These are phyloP conservation scores for Temnopleurus reevesii DNA, from an alignment of 53 echinoderm and acorn worm genomes.

Conservation along the genomic window DNA sequence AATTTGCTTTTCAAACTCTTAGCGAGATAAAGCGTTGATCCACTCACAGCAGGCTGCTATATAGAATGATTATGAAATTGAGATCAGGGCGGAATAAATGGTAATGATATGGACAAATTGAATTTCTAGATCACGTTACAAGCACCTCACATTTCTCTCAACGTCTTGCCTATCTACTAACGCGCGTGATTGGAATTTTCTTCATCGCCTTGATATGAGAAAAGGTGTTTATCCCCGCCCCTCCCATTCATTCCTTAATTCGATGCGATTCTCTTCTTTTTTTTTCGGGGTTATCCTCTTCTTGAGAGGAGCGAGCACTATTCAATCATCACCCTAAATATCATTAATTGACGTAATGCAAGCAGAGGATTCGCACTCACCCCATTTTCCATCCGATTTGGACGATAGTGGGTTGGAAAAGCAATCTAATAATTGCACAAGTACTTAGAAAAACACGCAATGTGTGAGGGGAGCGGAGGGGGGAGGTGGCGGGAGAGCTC, in stretches of 20 bases:
- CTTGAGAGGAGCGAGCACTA: not conserved
- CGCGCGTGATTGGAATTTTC: constrained; percentile 34
- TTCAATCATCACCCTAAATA: constrained; percentile 60
- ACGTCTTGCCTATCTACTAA: not conserved
- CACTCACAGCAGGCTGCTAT: not conserved
- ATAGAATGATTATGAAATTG: constrained; percentile 33
- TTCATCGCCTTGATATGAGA: constrained; percentile 27
- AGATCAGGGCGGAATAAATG: constrained; percentile 42
- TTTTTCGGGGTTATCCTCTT: not conserved
- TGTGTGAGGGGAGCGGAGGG: not conserved
- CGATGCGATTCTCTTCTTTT: constrained; percentile 35
- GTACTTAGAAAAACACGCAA: constrained; percentile 46
- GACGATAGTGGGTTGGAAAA: constrained; percentile 47
- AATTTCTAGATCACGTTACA: constrained; percentile 53
- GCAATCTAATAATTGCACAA: constrained; percentile 56
- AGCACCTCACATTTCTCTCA: not conserved
- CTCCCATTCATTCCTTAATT: constrained; percentile 40
- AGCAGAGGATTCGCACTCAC: constrained; percentile 35
- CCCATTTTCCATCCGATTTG: constrained; percentile 50
- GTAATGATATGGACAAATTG: constrained; percentile 56
- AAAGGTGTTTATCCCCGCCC: constrained; percentile 38
- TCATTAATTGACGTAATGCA: constrained; percentile 60
- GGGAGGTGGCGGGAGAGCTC: no score
- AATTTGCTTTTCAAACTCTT: not conserved
- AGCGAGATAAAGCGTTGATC: constrained; percentile 12